A percentile compares a stretch with the other conserved stretches of the same genome.
phyloP scores from a whole-genome alignment of 2,113 vertebrate species.

The Vulpes vulpes region DNA sequence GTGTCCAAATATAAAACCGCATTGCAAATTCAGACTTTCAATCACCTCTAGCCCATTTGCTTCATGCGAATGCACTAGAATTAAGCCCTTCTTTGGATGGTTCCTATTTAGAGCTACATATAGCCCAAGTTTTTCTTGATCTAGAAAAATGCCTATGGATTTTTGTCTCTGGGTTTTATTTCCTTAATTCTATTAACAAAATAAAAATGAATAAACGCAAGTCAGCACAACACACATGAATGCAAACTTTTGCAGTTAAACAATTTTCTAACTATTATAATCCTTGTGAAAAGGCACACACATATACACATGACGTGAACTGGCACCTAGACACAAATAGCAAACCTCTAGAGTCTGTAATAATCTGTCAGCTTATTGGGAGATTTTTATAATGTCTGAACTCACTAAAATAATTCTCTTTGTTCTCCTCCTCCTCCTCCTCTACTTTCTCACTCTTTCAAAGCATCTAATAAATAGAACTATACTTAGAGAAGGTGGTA shows the following conservation, averaged over 20 bases:
- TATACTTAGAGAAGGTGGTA: neutral
- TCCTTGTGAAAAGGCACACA: neutral
- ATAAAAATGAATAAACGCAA: neutral
- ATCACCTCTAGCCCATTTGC: neutral
- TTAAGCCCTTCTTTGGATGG: neutral
- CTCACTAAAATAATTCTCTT: constrained; percentile 64
- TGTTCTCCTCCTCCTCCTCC: constrained; percentile 1
- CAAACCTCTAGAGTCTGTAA: constrained; percentile 21
- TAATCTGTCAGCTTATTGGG: constrained; percentile 58
- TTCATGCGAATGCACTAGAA: neutral
- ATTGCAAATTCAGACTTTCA: neutral
- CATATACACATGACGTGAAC: neutral
- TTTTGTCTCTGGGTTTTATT: neutral
- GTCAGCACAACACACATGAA: neutral
- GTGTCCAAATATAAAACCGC: neutral
- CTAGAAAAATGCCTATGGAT: neutral
- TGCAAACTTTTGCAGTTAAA: constrained; percentile 4
- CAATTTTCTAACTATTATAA: neutral
- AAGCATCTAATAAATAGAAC: constrained; percentile 42
- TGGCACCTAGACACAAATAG: neutral
- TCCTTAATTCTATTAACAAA: constrained; percentile 38
- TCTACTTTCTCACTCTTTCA: constrained; percentile 54
- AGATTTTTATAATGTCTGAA: constrained; percentile 66
- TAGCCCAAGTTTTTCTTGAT: neutral
- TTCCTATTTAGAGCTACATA: neutral